phyloP scores from a whole-genome alignment of 2,113 vertebrate genomes.

The Tachycineta bicolor region DNA sequence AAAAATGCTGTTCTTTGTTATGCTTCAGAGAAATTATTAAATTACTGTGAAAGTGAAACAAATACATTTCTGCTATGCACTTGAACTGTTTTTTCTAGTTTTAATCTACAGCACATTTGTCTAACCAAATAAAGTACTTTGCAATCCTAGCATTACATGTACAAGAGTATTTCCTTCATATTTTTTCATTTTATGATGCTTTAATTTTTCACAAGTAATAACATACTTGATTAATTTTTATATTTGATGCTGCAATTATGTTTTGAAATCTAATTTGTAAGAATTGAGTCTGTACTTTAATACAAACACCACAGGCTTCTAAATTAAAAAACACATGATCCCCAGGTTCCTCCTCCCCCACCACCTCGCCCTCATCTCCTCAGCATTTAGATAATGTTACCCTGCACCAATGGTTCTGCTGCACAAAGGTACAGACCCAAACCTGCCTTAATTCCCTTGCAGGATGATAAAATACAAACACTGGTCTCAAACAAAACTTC shows the following conservation, averaged over 20 bases:
- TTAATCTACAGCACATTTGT: slow-evolving; percentile 13
- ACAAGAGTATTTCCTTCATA: not conserved
- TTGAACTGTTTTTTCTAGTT: not conserved
- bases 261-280: slow-evolving; percentile 50
- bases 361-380: not conserved
- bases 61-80: not conserved
- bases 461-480: not conserved
- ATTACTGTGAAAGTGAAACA: not conserved
- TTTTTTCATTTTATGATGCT: slow-evolving; percentile 19
- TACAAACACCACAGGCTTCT: not conserved
- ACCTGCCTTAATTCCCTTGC: not conserved
- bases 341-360: not conserved
- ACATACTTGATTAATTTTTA: slow-evolving; percentile 50
- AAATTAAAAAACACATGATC: slow-evolving; percentile 5
- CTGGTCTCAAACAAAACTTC: not conserved
- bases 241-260: slow-evolving; percentile 40
- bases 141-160: not conserved
- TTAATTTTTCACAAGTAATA: slow-evolving; percentile 59
- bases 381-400: not conserved
- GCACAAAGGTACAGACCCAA: not conserved
- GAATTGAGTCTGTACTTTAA: not conserved
- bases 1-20: not conserved
- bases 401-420: not conserved
- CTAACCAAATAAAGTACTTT: slow-evolving; percentile 16
- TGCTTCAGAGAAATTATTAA: not conserved